Evolutionary conservation across 2,113 vertebrate species (phyloP).

Genomic region (Prunella himalayana): DNA sequence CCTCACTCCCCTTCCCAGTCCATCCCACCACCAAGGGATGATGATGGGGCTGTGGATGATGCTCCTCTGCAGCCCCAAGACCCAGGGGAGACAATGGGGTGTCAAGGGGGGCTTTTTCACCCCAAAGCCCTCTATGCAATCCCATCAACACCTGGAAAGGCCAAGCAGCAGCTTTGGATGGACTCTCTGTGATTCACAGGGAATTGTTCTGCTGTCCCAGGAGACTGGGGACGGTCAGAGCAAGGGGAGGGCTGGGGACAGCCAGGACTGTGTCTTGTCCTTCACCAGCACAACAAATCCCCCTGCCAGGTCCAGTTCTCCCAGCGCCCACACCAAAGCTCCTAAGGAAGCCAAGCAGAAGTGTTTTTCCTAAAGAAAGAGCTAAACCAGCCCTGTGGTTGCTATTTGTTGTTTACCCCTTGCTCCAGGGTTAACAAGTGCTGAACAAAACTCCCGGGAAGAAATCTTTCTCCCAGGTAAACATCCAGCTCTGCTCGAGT

Average conservation of each 20-base stretch:
- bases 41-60: background rate
- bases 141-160: background rate
- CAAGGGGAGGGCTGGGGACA: accelerated
- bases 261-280: background rate
- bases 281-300: background rate
- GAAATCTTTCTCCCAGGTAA: background rate
- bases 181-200: too few relatives aligned
- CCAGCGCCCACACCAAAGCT: background rate
- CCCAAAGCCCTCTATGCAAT: too few relatives aligned
- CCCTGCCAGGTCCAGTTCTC: background rate
- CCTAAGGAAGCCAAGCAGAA: background rate
- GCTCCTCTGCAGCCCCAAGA: background rate
- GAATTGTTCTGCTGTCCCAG: background rate
- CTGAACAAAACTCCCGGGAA: background rate
- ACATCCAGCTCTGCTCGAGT: background rate
- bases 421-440: background rate
- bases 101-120: background rate
- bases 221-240: background rate
- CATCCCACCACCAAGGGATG: background rate
- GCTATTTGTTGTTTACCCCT: background rate
- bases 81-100: accelerated
- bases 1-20: background rate
- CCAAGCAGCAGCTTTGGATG: background rate
- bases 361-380: background rate
- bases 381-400: background rate